Percentiles rank a stretch among this genome's conserved stretches.
Evolutionary conservation across 2,888 invertebrate species (phyloP).

Genomic region (Fabriciana adippe): DNA sequence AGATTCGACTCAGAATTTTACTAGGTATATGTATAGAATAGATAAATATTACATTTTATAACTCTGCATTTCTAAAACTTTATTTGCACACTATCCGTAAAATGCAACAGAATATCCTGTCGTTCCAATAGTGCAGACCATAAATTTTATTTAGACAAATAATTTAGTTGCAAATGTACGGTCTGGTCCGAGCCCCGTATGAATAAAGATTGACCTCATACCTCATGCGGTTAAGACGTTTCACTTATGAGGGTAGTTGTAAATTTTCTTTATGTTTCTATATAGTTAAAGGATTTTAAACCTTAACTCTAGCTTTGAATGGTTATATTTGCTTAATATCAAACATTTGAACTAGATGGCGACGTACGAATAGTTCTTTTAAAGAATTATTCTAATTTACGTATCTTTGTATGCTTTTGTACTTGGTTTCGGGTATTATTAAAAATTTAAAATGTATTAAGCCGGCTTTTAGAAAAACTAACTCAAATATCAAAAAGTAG

Average conservation of each 20-base stretch:
- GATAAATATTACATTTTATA: no score
- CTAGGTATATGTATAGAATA: no score
- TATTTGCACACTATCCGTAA: background rate
- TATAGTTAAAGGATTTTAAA: slow-evolving; percentile 21
- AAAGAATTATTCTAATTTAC: slow-evolving; percentile 23
- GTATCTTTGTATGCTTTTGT: slow-evolving; percentile 17
- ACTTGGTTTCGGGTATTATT: background rate
- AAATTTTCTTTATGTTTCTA: slow-evolving; percentile 56
- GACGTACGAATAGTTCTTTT: slow-evolving; percentile 24
- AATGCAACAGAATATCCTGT: slow-evolving; percentile 3
- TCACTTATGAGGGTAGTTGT: slow-evolving; percentile 69
- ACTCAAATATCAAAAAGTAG: no score
- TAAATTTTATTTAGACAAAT: slow-evolving; percentile 63
- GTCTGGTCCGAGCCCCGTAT: slow-evolving; percentile 50
- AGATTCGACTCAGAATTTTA: no score
- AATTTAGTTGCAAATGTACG: slow-evolving; percentile 50
- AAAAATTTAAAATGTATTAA: background rate
- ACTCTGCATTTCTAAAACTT: no score
- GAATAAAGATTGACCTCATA: slow-evolving; percentile 69
- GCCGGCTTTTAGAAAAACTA: background rate
- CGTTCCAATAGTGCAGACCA: slow-evolving; percentile 28
- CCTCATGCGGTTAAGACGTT: slow-evolving; percentile 65
- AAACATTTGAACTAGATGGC: slow-evolving; percentile 9
- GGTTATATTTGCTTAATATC: background rate
- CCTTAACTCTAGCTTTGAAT: slow-evolving; percentile 8